Evolutionary conservation across 1,140 invertebrate species (phyloP), one percentile per base, ranked within the genome.

Genomic region (Ruditapes philippinarum): DNA sequence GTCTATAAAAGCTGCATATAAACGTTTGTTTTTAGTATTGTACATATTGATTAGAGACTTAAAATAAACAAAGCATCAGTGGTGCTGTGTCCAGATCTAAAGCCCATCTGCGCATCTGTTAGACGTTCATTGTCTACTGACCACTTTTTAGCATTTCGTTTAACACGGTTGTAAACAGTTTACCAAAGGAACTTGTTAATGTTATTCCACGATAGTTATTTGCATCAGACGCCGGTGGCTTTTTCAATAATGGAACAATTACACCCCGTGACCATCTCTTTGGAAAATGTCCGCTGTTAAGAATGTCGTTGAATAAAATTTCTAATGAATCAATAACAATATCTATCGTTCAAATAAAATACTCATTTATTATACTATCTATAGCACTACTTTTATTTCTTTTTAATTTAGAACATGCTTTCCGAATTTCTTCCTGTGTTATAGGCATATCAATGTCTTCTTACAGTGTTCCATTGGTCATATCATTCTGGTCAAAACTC

Each of bases 191-290:
- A 70, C 60, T 68, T n/a, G 49, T 38, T 14, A 83, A 45, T 65
- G 80, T 83, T 31, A 83, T 45, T 42, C 80, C 42, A 17, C 54
- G 25, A 49, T 83, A 83, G 68, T 83, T 68, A 49, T 83, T 83
- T 42, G 62, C 2, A 65, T 79, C 45, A 45, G 22, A 12, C 19
- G 62, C n/a, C 9, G 38, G 31, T 28, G 4, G 38, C 42, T 51
- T 68, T 33, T 83, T 68, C 22, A 45, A 33, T 11, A 40, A 12
- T 38, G 40, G 62, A 4, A 83, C 57, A 28, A 45, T 83, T 11
- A 65, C 40, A 68, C 80, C 80, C 45, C n/a, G 57, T 28, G 40
- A 42, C 62, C 80, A 83, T 14, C 14, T 5, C 22, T 68, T 28
- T 25, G 57, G 57, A 51, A 42, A 83, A 5, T 45, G n/a, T 38